These are phyloP conservation scores for Yoshiicerus persimilis DNA, from an alignment of 1,140 invertebrate species.

Conservation along the genomic window DNA sequence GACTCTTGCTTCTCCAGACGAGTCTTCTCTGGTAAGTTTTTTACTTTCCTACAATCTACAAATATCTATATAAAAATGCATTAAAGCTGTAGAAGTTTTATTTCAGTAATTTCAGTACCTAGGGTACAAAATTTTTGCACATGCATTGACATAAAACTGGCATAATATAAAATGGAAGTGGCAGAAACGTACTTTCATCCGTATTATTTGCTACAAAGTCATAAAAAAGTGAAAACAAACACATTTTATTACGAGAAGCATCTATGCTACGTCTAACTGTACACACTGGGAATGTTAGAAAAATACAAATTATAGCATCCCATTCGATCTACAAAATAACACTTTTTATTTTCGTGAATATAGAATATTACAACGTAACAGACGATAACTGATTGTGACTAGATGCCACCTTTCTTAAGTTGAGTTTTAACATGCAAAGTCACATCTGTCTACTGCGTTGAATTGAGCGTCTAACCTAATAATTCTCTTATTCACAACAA, in stretches of 20 bases:
- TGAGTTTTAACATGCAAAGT: not conserved
- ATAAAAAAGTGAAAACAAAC: not conserved
- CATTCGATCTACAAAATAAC: not conserved
- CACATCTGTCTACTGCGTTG: not conserved
- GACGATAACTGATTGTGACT: not conserved
- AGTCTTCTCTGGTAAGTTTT: conserved; percentile 85
- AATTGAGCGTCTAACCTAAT: not conserved
- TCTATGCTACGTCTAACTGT: too few species aligned
- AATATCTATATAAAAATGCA: not conserved
- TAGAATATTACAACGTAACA: not conserved
- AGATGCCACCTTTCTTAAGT: not conserved
- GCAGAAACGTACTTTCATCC: not conserved
- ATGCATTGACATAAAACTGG: not conserved
- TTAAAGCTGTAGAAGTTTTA: not conserved
- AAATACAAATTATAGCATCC: not conserved
- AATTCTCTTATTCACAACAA: not conserved
- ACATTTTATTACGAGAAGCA: not conserved
- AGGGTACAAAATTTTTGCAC: not conserved
- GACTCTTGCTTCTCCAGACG: conserved; percentile 89
- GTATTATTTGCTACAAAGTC: not conserved
- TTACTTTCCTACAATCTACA: not conserved
- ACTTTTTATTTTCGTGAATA: not conserved
- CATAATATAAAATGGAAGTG: not conserved
- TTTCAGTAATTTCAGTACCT: not conserved
- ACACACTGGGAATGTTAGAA: too few species aligned